Percentiles rank a stretch among this genome's conserved stretches.
phyloP scores from a whole-genome alignment of 1,140 invertebrate species.

The Notospermus geniculatus region DNA sequence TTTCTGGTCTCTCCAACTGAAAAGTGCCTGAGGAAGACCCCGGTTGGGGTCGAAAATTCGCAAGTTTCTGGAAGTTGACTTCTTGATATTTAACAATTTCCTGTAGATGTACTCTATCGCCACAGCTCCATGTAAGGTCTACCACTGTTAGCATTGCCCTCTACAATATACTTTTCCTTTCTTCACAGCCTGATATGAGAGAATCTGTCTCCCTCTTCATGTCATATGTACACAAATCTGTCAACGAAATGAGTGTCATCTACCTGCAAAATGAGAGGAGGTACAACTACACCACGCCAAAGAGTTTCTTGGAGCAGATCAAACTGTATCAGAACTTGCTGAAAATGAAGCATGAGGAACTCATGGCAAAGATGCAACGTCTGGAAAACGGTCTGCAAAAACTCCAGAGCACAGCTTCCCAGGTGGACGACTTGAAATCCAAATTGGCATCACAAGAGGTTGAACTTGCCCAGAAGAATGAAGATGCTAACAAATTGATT shows the following conservation, averaged over 20 bases:
- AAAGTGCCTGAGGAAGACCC: too few relatives aligned
- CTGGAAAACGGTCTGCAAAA: constrained; percentile 93
- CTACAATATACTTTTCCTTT: constrained; percentile 12
- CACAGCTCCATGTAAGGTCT: too few relatives aligned
- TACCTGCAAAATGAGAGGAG: constrained; percentile 86
- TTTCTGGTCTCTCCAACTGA: too few relatives aligned
- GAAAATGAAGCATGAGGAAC: constrained; percentile 75
- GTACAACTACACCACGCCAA: constrained; percentile 96
- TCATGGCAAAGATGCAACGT: constrained; percentile 78
- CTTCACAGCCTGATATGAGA: constrained; percentile 41
- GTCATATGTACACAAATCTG: constrained; percentile 90
- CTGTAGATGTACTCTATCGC: too few relatives aligned
- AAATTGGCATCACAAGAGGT: constrained; percentile 92
- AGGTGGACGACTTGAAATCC: constrained; percentile 89
- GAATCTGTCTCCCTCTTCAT: constrained; percentile 78
- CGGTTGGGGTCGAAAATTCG: too few relatives aligned
- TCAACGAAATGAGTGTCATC: constrained; percentile 81
- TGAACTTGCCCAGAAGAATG: constrained; percentile 90
- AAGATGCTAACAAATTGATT: constrained; percentile 91
- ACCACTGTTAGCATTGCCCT: too few relatives aligned
- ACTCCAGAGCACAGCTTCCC: constrained; percentile 70
- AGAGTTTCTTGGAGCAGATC: constrained; percentile 94
- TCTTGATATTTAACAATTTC: too few relatives aligned
- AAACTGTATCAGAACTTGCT: constrained; percentile 86
- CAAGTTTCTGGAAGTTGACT: too few relatives aligned